A percentile compares a stretch with the other conserved stretches of the same genome.
Conservation (phyloP, 2,888 invertebrate genomes). For the Osmoderma eremita region DNA sequence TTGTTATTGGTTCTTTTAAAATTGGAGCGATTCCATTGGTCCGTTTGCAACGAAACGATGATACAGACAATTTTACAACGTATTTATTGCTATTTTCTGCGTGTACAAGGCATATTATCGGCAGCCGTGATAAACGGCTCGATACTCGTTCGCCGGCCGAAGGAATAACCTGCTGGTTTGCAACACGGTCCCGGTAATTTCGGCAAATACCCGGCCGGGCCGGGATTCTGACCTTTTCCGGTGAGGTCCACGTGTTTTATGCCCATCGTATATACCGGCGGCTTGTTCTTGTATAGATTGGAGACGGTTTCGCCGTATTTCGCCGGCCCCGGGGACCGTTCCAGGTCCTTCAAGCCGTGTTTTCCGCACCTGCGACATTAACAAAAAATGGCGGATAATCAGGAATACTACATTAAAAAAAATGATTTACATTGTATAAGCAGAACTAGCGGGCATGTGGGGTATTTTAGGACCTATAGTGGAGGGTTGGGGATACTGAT, state of each 20-base stretch:
- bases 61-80: not conserved
- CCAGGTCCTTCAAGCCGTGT: constrained; percentile 36
- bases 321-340: constrained; percentile 64
- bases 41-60: not conserved
- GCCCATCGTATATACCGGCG: constrained; percentile 58
- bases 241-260: constrained; percentile 47
- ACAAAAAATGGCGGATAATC: constrained; percentile 2
- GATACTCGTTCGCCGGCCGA: constrained; percentile 70
- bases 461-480: constrained; percentile 67
- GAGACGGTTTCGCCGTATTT: constrained; percentile 55
- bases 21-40: not conserved
- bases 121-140: constrained; percentile 69
- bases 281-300: constrained; percentile 55
- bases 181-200: constrained; percentile 60
- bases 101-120: constrained; percentile 67
- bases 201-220: constrained; percentile 68
- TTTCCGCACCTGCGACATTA: constrained; percentile 42
- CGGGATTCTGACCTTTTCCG: constrained; percentile 63
- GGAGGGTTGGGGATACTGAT: constrained; percentile 68
- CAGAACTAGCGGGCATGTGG: constrained; percentile 64
- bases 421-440: constrained; percentile 65
- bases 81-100: constrained; percentile 26
- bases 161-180: constrained; percentile 68
- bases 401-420: constrained; percentile 9
- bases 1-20: not conserved